A percentile compares a stretch with the other conserved stretches of the same genome.
Conservation (phyloP, 1,140 invertebrate genomes). For the Meloidogyne hapla region DNA sequence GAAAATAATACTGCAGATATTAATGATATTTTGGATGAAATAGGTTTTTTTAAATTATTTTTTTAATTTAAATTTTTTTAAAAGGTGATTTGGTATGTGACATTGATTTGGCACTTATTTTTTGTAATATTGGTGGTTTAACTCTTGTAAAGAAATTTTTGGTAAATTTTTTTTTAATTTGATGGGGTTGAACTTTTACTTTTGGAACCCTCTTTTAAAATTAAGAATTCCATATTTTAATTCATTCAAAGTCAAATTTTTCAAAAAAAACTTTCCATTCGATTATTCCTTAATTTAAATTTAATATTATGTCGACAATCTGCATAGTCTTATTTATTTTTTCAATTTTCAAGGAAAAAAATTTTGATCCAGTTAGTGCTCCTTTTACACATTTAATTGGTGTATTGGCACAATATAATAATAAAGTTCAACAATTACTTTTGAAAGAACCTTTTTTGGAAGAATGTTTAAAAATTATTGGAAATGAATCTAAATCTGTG, state of each 20-base stretch:
- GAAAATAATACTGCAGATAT: slow-evolving; percentile 22
- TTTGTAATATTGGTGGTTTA: slow-evolving; percentile 16
- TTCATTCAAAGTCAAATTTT: too few relatives aligned
- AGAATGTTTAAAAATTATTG: slow-evolving; percentile 14
- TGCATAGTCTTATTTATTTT: too few relatives aligned
- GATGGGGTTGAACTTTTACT: too few relatives aligned
- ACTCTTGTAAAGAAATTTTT: slow-evolving; percentile 8
- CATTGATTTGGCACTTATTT: slow-evolving; percentile 17
- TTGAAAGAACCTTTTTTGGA: slow-evolving; percentile 8
- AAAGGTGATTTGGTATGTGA: slow-evolving; percentile 22
- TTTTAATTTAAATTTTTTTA: neutral
- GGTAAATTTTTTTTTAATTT: slow-evolving; percentile 4
- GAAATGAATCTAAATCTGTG: neutral
- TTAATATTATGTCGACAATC: too few relatives aligned
- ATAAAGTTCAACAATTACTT: slow-evolving; percentile 21
- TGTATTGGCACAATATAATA: slow-evolving; percentile 22
- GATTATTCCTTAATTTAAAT: too few relatives aligned
- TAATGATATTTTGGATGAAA: slow-evolving; percentile 27
- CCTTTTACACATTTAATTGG: slow-evolving; percentile 15
- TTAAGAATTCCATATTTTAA: too few relatives aligned
- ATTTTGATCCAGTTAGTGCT: slow-evolving; percentile 17
- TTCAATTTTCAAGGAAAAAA: slow-evolving; percentile 1
- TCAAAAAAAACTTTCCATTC: too few relatives aligned
- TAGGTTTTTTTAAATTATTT: slow-evolving; percentile 11
- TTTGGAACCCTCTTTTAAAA: too few relatives aligned